These are phyloP conservation scores for Euura saliciscinereae DNA, from an alignment of 1,140 invertebrate genomes.

Conservation along the genomic window DNA sequence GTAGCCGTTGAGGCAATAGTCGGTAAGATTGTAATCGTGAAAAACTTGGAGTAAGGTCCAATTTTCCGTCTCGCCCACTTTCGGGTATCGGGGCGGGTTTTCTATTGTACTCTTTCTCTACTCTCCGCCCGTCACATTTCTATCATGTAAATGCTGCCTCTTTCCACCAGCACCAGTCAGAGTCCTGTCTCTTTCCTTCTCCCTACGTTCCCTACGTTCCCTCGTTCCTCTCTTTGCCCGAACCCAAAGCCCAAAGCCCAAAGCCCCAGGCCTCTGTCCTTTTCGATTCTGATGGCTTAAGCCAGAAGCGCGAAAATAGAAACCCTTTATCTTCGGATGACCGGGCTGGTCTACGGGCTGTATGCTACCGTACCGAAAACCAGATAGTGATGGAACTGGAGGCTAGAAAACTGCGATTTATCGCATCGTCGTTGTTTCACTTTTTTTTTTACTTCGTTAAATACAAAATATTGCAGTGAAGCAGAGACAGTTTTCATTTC, in stretches of 20 bases:
- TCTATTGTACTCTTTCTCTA: slow-evolving; percentile 5
- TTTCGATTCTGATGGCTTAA: slow-evolving; percentile 2
- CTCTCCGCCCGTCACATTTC: slow-evolving; percentile 7
- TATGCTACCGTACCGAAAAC: background rate
- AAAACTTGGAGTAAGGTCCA: slow-evolving; percentile 9
- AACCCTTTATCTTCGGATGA: background rate
- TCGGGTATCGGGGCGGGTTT: slow-evolving; percentile 5
- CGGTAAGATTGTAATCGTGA: slow-evolving; percentile 4
- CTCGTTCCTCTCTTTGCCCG: too few species aligned
- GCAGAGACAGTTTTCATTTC: too few species aligned
- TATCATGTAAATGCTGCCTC: slow-evolving; percentile 11
- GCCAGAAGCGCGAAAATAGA: background rate
- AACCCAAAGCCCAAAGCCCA: too few species aligned
- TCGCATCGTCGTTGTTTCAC: too few species aligned
- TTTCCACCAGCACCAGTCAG: slow-evolving; percentile 1
- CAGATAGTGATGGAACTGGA: background rate
- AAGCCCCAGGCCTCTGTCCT: background rate
- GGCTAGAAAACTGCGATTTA: too few species aligned
- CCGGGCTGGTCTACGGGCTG: background rate
- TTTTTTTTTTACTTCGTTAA: too few species aligned
- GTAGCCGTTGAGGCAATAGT: background rate
- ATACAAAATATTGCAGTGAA: too few species aligned
- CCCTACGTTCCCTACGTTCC: background rate
- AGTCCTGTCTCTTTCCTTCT: slow-evolving; percentile 10
- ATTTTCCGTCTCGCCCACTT: slow-evolving; percentile 12